Evolutionary conservation across 2,888 invertebrate species (phyloP).

Genomic region (Lysandra coridon): DNA sequence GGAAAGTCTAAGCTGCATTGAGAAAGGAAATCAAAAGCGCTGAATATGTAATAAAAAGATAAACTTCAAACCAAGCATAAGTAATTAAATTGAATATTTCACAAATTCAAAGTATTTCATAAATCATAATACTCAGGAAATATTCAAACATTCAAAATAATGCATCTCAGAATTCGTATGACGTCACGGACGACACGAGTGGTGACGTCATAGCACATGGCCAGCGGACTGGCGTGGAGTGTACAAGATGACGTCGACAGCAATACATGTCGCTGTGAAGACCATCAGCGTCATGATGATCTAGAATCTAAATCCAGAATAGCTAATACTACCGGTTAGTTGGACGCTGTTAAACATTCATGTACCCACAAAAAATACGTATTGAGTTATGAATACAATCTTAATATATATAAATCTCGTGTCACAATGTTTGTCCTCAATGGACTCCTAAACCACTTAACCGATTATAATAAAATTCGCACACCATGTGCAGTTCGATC

Average conservation of each 20-base stretch:
- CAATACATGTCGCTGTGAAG: not conserved
- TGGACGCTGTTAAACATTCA: too few relatives aligned
- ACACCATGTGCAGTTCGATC: too few relatives aligned
- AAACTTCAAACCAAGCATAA: too few relatives aligned
- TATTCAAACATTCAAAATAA: not conserved
- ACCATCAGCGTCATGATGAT: not conserved
- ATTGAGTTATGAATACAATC: too few relatives aligned
- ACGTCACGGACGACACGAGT: not conserved
- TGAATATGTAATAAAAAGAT: too few relatives aligned
- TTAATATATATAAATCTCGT: too few relatives aligned
- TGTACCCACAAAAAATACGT: too few relatives aligned
- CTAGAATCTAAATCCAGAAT: not conserved
- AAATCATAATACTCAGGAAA: not conserved
- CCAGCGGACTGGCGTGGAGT: constrained; percentile 1
- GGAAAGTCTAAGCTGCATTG: too few relatives aligned
- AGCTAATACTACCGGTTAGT: not conserved
- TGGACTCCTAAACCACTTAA: too few relatives aligned
- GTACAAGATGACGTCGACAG: constrained; percentile 8
- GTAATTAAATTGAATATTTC: not conserved
- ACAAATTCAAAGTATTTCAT: not conserved
- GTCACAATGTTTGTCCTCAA: too few relatives aligned
- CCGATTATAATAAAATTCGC: too few relatives aligned
- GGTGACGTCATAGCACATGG: not conserved
- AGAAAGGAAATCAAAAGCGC: too few relatives aligned
- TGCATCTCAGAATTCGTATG: not conserved